A percentile compares a stretch with the other conserved stretches of the same genome.
phyloP scores from a whole-genome alignment of 2,113 vertebrate genomes.

The Tamias sibiricus region DNA sequence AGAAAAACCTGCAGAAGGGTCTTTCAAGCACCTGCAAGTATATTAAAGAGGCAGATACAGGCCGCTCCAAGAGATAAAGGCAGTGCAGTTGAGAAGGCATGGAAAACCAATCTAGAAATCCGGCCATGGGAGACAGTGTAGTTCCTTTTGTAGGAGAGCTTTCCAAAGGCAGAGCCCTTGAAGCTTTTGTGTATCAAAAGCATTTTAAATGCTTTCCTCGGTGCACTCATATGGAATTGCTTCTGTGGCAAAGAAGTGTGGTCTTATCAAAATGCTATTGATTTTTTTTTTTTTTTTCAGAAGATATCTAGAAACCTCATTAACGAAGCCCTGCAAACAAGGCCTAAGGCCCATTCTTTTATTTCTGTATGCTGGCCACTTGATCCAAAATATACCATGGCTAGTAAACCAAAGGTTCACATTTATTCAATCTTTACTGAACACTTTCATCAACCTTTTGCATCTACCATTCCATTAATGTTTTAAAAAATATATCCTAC shows the following conservation, averaged over 20 bases:
- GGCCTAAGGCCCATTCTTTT: not conserved
- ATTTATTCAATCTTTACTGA: not conserved
- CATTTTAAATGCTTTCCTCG: constrained; percentile 33
- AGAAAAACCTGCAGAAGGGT: constrained; percentile 12
- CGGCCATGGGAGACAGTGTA: not conserved
- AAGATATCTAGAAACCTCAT: constrained; percentile 35
- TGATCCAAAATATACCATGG: not conserved
- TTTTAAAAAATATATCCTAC: not conserved
- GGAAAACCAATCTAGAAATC: not conserved
- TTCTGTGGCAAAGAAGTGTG: not conserved
- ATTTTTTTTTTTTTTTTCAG: not conserved
- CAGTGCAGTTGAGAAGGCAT: not conserved
- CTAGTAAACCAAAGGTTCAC: not conserved
- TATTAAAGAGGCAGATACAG: not conserved
- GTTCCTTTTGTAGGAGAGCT: constrained; percentile 42
- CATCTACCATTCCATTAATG: not conserved
- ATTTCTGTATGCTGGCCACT: not conserved
- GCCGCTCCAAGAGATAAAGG: not conserved
- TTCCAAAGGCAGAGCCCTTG: constrained; percentile 17
- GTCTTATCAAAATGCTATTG: constrained; percentile 54
- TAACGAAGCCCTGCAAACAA: not conserved
- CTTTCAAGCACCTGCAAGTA: not conserved
- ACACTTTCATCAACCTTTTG: not conserved
- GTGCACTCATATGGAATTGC: not conserved
- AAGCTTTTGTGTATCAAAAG: constrained; percentile 50